Conservation (phyloP, 2,797 vertebrate species). For the Micrastur ruficollis region DNA sequence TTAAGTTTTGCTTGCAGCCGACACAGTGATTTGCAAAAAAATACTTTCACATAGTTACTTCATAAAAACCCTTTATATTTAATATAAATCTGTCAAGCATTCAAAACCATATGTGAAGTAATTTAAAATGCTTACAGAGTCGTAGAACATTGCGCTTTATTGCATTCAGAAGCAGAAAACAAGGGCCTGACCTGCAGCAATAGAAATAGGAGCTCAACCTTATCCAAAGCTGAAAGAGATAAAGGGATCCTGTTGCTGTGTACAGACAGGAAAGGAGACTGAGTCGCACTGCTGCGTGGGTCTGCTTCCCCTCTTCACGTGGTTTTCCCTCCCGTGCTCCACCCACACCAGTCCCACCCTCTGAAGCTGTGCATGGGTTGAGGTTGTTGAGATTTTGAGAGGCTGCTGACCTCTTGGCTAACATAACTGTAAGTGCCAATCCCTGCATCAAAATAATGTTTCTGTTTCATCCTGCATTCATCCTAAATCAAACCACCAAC, state of each 20-base stretch:
- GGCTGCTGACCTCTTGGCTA: background rate
- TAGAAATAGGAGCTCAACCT: background rate
- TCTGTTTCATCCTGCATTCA: background rate
- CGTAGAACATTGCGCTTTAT: background rate
- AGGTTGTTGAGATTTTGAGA: background rate
- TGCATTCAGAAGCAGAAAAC: background rate
- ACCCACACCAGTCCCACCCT: background rate
- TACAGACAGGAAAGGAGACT: background rate
- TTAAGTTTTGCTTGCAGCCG: background rate
- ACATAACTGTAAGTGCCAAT: background rate
- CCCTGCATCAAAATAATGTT: background rate
- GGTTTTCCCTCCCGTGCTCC: background rate
- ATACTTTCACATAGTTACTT: background rate
- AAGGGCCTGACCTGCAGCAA: background rate
- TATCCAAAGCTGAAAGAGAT: background rate
- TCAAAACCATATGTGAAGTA: constrained; percentile 21
- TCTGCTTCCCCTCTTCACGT: background rate
- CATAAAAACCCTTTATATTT: constrained; percentile 28
- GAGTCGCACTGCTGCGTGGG: background rate
- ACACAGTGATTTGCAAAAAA: constrained; percentile 19
- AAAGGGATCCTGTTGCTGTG: background rate
- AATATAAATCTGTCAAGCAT: constrained; percentile 45
- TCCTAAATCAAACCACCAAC: background rate
- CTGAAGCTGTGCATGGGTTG: background rate
- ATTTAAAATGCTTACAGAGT: constrained; percentile 6